These are phyloP conservation scores for Schizothorax lantsangensis DNA, from an alignment of 2,797 vertebrate species.

Conservation along the genomic window DNA sequence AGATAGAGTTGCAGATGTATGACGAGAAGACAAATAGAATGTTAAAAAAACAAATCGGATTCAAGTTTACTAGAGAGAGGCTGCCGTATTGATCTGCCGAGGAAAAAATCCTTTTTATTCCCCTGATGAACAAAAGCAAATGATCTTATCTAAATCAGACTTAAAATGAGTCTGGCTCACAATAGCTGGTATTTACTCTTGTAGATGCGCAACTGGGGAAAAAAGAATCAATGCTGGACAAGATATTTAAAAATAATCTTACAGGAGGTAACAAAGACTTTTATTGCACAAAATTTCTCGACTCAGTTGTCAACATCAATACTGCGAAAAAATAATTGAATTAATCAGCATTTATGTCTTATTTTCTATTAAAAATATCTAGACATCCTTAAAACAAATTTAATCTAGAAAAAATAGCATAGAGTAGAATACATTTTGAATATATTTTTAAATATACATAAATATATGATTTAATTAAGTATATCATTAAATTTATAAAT, in stretches of 20 bases:
- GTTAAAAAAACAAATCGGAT: constrained; percentile 49
- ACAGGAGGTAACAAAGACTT: constrained; percentile 5
- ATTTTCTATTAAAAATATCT: neutral
- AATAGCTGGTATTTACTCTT: constrained; percentile 40
- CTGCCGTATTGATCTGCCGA: constrained; percentile 70
- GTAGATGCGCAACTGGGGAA: constrained; percentile 20
- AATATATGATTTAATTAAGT: neutral
- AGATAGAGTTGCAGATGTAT: constrained; percentile 81
- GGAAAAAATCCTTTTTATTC: constrained; percentile 63
- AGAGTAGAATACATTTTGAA: neutral
- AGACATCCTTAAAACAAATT: neutral
- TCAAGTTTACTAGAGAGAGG: constrained; percentile 63
- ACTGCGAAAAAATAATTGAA: neutral
- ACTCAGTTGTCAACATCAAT: neutral
- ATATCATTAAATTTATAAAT: neutral
- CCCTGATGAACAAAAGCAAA: constrained; percentile 41
- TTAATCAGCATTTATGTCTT: neutral
- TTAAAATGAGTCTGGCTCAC: constrained; percentile 32
- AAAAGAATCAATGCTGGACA: constrained; percentile 28
- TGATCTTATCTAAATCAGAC: constrained; percentile 49
- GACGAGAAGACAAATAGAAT: constrained; percentile 66
- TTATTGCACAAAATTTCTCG: neutral
- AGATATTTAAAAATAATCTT: constrained; percentile 11
- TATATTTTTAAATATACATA: neutral
- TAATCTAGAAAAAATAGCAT: neutral